phyloP scores from a whole-genome alignment of 2,888 invertebrate species.

The Hypena proboscidalis region DNA sequence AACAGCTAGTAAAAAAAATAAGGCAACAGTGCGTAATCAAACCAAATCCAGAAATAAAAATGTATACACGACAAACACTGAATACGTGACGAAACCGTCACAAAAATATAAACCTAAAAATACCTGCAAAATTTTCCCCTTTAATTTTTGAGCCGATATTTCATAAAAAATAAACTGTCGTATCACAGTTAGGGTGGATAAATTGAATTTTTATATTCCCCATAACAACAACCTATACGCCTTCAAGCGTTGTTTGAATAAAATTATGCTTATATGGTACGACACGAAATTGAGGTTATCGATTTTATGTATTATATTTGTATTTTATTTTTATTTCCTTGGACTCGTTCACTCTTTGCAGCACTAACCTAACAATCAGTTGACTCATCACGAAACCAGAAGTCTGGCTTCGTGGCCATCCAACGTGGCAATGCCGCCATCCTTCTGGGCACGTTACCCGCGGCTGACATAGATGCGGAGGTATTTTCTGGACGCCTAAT shows the following conservation, averaged over 20 bases:
- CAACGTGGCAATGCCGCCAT: no score
- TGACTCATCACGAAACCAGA: no score
- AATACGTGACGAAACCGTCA: neutral
- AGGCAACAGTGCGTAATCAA: no score
- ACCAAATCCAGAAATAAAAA: no score
- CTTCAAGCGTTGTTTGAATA: conserved; percentile 16
- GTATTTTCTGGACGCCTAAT: no score
- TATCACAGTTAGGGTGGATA: conserved; percentile 12
- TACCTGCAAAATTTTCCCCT: conserved; percentile 2
- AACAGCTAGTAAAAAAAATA: no score
- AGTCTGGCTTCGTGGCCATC: no score
- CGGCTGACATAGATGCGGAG: no score
- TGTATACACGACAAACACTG: neutral
- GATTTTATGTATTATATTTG: conserved; percentile 8
- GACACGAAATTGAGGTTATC: conserved; percentile 14
- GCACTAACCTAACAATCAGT: no score
- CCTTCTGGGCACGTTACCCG: no score
- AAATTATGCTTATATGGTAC: conserved; percentile 24
- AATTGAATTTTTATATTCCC: conserved; percentile 24
- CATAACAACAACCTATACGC: conserved; percentile 10
- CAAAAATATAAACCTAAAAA: neutral
- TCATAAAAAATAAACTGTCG: conserved; percentile 10
- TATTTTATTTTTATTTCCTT: neutral
- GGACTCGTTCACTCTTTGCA: no score
- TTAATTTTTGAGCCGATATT: conserved; percentile 3